These are phyloP conservation scores for Philereme transversata DNA, from an alignment of 2,888 invertebrate genomes.

Conservation along the genomic window DNA sequence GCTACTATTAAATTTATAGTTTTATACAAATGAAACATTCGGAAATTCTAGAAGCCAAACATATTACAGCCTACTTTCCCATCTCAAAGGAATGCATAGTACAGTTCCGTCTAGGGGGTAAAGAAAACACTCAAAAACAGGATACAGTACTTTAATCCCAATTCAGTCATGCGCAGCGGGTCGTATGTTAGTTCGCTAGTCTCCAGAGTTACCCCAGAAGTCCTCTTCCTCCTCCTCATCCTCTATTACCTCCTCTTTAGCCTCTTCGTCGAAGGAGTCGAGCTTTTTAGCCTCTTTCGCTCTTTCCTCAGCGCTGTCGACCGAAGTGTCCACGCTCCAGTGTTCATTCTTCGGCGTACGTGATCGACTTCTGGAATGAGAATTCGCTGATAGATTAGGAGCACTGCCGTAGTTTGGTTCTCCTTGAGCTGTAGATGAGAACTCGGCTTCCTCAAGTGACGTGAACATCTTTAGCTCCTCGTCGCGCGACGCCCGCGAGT, in stretches of 20 bases:
- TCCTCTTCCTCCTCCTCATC: constrained; percentile 72
- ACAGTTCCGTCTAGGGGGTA: constrained; percentile 51
- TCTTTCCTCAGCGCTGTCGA: constrained; percentile 55
- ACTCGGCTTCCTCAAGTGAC: constrained; percentile 86
- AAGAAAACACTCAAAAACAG: constrained; percentile 66
- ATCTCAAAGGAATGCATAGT: constrained; percentile 55
- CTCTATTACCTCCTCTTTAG: constrained; percentile 72
- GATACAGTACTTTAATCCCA: constrained; percentile 68
- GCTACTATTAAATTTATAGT: constrained; percentile 26
- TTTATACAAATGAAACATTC: constrained; percentile 34
- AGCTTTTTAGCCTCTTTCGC: constrained; percentile 64
- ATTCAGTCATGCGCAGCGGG: constrained; percentile 75
- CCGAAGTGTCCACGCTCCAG: constrained; percentile 60
- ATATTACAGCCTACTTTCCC: constrained; percentile 59
- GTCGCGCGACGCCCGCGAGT: constrained; percentile 85
- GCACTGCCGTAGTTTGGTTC: constrained; percentile 66
- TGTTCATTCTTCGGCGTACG: constrained; percentile 66
- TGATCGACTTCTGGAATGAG: constrained; percentile 82
- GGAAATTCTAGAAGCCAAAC: constrained; percentile 62
- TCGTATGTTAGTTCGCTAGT: constrained; percentile 70
- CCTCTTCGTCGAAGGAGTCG: constrained; percentile 74
- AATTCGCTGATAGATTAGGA: constrained; percentile 79
- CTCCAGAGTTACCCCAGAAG: constrained; percentile 76
- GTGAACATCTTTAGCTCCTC: constrained; percentile 86
- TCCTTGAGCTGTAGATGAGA: constrained; percentile 67